Percentiles rank a stretch among this genome's conserved stretches.
These are phyloP conservation scores for Agrochola lota DNA, from an alignment of 2,888 invertebrate species.

Conservation along the genomic window DNA sequence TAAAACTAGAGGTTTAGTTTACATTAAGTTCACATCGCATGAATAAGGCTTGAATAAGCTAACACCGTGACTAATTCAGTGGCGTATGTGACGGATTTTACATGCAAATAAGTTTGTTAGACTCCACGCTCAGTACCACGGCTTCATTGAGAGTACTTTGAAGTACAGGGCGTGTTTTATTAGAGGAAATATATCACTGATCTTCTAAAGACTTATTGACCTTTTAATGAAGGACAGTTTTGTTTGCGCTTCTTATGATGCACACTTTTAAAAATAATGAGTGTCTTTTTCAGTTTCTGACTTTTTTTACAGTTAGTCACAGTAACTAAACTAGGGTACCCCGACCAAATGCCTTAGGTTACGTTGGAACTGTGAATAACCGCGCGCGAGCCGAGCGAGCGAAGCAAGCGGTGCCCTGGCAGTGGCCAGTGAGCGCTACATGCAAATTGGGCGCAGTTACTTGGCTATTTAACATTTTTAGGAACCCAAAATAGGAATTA, in stretches of 20 bases:
- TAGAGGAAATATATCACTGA: not conserved
- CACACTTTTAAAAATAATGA: not conserved
- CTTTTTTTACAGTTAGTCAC: not conserved
- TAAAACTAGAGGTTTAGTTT: slow-evolving; percentile 34
- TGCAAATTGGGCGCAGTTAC: too few relatives aligned
- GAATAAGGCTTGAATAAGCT: slow-evolving; percentile 47
- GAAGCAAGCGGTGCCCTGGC: too few relatives aligned
- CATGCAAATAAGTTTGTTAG: slow-evolving; percentile 52
- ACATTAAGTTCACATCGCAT: slow-evolving; percentile 36
- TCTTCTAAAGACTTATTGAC: not conserved
- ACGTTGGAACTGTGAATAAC: not conserved
- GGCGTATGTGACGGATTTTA: slow-evolving; percentile 26
- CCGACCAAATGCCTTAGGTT: not conserved
- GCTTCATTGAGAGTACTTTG: slow-evolving; percentile 3
- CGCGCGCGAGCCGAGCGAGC: too few relatives aligned
- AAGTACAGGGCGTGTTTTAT: slow-evolving; percentile 8
- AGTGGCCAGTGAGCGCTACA: too few relatives aligned
- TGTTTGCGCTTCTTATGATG: not conserved
- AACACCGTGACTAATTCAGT: slow-evolving; percentile 31
- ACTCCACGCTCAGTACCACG: slow-evolving; percentile 26
- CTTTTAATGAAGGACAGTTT: not conserved
- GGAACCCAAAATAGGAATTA: too few relatives aligned
- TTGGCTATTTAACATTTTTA: too few relatives aligned
- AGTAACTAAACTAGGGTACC: not conserved
- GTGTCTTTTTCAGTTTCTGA: not conserved